Percentiles rank a stretch among this genome's conserved stretches.
Evolutionary conservation across 2,888 invertebrate species (phyloP).

Genomic region (Sarcophaga rosellei): DNA sequence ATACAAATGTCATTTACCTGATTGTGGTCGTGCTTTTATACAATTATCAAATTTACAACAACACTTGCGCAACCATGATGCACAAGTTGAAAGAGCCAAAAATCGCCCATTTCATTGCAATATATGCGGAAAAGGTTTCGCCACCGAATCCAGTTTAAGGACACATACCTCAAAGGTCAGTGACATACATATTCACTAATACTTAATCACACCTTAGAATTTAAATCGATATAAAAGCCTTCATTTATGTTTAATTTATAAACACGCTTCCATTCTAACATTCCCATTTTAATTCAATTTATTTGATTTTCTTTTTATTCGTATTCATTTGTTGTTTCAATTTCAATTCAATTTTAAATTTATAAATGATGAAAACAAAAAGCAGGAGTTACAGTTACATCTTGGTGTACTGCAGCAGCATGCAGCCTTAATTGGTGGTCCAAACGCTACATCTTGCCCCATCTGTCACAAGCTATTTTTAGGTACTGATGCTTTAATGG

Average conservation of each 20-base stretch:
- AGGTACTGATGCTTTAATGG: conserved; percentile 95
- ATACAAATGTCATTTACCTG: conserved; percentile 97
- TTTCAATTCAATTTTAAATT: not conserved
- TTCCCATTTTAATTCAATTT: not conserved
- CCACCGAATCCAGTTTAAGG: conserved; percentile 96
- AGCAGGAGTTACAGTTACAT: conserved; percentile 93
- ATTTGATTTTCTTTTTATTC: not conserved
- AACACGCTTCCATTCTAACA: not conserved
- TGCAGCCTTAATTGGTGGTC: conserved; percentile 94
- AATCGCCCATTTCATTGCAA: conserved; percentile 97
- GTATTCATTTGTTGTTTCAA: not conserved
- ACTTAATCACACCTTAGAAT: not conserved
- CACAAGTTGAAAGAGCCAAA: conserved; percentile 96
- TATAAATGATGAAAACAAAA: conserved; percentile 63
- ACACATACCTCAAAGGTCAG: conserved; percentile 98
- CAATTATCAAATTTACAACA: conserved; percentile 98
- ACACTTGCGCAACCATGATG: conserved; percentile 97
- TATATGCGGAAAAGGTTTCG: conserved; percentile 98
- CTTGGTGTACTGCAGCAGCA: conserved; percentile 98
- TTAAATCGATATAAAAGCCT: not conserved
- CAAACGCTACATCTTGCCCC: conserved; percentile 95
- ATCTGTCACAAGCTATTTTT: conserved; percentile 97
- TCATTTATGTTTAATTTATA: no score
- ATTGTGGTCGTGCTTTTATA: conserved; percentile 97
- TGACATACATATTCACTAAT: conserved; percentile 71